Base-by-base conservation (phyloP, 1,140 invertebrate species). In the Drosophila simulans region DNA sequence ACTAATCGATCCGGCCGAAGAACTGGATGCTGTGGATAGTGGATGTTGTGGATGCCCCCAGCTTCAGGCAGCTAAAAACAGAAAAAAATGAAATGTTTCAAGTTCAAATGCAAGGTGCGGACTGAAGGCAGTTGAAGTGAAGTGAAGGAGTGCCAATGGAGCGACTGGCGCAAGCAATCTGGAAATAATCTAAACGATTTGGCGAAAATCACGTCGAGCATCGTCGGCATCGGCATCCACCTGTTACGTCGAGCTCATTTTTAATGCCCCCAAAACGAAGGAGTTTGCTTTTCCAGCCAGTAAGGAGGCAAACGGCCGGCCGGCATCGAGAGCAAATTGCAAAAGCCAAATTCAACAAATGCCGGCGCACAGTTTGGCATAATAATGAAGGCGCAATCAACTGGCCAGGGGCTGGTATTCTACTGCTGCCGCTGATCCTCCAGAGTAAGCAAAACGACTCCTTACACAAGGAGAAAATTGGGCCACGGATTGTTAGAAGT, bases 361-460 rank as follows among this genome's bases (percentile, higher is more conserved):
- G 80, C 84, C 84, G 74, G 80, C 77, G 73, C 77, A 84, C 84
- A 89, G 84, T 89, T 89, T 84, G 84, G 84, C 84, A 89, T 89
- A 89, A 89, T 89, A 89, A 89, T 89, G 84, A 89, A 89, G 84
- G 84, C 80, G 80, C 84, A 89, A 89, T 89, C 84, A 89, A 89
- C 58, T 80, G 80, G 80, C 74, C 69, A 62, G 58, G 60, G 53
- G 60, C 65, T 58, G 69, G 58, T 62, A 42, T 45, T 43, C 22
- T 35, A 37, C 48, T 51, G 34, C 49, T 51, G 39, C 40, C 57
- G 55, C 53, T 70, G 64, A 71, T 70, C 65, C 42, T 71, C 43
- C 43, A 22, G 48, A 69, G 56, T 69, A 34, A 69, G 25, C 64
- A 56, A 20, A 42, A 56, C 46, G 48, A 70, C 51, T 46, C 37